Evolutionary conservation across 2,113 vertebrate species (phyloP).

Genomic region (Athene noctua): DNA sequence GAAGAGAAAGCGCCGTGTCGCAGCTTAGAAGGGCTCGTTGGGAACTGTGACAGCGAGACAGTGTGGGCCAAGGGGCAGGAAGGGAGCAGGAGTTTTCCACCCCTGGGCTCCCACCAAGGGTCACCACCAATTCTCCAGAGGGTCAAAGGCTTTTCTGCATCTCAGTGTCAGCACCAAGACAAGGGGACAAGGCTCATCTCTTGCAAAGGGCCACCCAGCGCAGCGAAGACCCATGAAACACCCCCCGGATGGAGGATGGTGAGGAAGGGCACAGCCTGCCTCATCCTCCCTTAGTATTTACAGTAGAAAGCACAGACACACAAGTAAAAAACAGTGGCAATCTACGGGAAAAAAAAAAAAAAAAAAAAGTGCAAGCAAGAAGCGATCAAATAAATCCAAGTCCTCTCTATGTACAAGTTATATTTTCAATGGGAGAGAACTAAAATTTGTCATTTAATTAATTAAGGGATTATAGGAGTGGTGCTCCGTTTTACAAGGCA

Average conservation of each 20-base stretch:
- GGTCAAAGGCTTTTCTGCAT: background rate
- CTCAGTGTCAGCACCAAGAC: background rate
- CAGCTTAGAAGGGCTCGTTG: background rate
- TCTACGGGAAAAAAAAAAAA: background rate
- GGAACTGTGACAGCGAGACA: background rate
- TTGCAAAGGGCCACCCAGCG: background rate
- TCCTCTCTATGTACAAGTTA: slow-evolving; percentile 49
- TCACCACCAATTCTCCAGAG: background rate
- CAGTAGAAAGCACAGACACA: background rate
- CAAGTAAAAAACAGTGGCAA: background rate
- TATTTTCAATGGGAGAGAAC: slow-evolving; percentile 77
- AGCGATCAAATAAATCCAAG: slow-evolving; percentile 63
- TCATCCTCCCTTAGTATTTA: background rate
- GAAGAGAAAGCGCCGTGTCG: background rate
- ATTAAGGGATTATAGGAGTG: slow-evolving; percentile 81
- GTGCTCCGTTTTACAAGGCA: slow-evolving; percentile 81
- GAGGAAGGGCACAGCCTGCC: background rate
- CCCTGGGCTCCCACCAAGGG: background rate
- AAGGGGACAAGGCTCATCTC: background rate
- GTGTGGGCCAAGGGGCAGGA: background rate
- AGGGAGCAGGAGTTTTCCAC: background rate
- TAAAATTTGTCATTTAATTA: slow-evolving; percentile 82
- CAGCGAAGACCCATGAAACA: background rate
- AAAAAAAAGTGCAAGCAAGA: background rate
- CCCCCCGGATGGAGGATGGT: accelerated